Evolutionary conservation across 35 echinoderm and acorn worm genomes (phyloP).

Genomic region (Amphiura filiformis): DNA sequence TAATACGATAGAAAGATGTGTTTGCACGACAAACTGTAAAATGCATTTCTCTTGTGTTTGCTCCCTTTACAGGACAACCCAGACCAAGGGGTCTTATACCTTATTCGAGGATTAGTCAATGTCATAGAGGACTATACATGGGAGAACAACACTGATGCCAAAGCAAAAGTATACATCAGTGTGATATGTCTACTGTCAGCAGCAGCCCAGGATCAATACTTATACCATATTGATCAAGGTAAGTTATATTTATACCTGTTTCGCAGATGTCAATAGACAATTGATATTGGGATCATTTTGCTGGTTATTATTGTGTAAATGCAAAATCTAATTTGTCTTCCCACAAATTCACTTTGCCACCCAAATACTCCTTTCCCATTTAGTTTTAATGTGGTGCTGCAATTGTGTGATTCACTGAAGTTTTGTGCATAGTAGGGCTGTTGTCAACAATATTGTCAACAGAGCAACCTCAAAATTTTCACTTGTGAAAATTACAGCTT

Average conservation of each 20-base stretch:
- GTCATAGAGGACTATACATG: slow-evolving; percentile 92
- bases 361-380: too few species aligned
- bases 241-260: neutral
- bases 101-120: slow-evolving; percentile 80
- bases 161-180: slow-evolving; percentile 68
- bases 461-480: too few species aligned
- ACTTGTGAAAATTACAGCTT: too few species aligned
- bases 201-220: slow-evolving; percentile 59
- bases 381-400: too few species aligned
- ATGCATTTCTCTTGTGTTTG: neutral
- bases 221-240: slow-evolving; percentile 91
- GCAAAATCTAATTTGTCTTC: too few species aligned
- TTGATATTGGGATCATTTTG: neutral
- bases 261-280: neutral
- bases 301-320: neutral
- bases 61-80: slow-evolving; percentile 72
- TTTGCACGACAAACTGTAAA: too few species aligned
- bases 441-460: too few species aligned
- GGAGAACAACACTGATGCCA: slow-evolving; percentile 73
- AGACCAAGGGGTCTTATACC: slow-evolving; percentile 78
- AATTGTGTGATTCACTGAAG: too few species aligned
- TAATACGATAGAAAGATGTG: too few species aligned
- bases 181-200: slow-evolving; percentile 79
- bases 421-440: too few species aligned
- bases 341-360: too few species aligned